Conservation (phyloP, 2,888 invertebrate species). For the Sinhomidia bicolor region DNA sequence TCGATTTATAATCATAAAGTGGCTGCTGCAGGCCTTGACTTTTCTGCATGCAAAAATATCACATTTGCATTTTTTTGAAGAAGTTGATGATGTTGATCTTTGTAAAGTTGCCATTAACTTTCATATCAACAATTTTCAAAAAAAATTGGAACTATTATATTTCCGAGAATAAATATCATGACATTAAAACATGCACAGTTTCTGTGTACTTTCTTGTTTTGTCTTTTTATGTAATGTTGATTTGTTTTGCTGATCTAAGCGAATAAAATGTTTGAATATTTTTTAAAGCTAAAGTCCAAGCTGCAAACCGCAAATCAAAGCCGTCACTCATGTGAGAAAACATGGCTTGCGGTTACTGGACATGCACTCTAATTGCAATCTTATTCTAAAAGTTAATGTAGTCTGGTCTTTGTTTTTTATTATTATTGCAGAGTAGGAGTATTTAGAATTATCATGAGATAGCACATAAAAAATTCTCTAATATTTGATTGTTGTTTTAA, state of each 20-base stretch:
- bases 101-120: conserved; percentile 21
- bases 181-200: conserved; percentile 7
- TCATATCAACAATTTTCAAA: neutral
- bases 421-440: neutral
- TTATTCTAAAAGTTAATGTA: neutral
- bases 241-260: conserved; percentile 42
- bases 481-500: conserved; percentile 21
- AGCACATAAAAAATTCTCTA: neutral
- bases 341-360: conserved; percentile 70
- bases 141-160: conserved; percentile 12
- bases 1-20: neutral
- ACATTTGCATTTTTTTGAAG: neutral
- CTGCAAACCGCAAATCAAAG: conserved; percentile 70
- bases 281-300: conserved; percentile 34
- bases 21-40: conserved; percentile 21
- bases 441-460: neutral
- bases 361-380: conserved; percentile 74
- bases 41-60: conserved; percentile 41
- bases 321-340: conserved; percentile 57
- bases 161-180: conserved; percentile 38
- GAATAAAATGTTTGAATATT: conserved; percentile 33
- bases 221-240: neutral
- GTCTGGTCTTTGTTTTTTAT: conserved; percentile 31
- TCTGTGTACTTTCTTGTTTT: neutral
- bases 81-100: conserved; percentile 30